Percentiles rank a stretch among this genome's conserved stretches.
These are phyloP conservation scores for Ophion obscuratus DNA, from an alignment of 2,888 invertebrate genomes.

Conservation along the genomic window DNA sequence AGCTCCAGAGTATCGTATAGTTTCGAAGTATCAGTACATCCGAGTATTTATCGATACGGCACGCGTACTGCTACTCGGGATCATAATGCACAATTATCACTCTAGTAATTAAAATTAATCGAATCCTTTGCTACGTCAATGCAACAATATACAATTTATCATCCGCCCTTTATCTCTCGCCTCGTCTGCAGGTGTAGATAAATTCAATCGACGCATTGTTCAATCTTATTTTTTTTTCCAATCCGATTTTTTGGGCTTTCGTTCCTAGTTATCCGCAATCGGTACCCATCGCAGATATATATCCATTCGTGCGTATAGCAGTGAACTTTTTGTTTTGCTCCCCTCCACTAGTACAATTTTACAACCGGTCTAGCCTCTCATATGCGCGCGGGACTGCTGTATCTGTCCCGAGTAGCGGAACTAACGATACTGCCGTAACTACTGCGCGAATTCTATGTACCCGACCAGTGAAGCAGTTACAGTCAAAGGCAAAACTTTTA, in stretches of 20 bases:
- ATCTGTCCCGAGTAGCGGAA: conserved; percentile 18
- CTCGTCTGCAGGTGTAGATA: background rate
- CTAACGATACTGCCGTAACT: conserved; percentile 39
- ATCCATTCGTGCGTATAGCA: background rate
- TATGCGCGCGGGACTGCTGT: background rate
- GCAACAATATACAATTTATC: background rate
- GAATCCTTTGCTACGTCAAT: background rate
- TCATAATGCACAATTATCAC: too few relatives aligned
- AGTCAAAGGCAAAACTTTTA: conserved; percentile 29
- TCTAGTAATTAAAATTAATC: background rate
- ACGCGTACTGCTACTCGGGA: too few relatives aligned
- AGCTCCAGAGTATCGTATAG: too few relatives aligned
- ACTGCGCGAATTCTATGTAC: conserved; percentile 27
- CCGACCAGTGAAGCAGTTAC: conserved; percentile 28
- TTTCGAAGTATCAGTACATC: too few relatives aligned
- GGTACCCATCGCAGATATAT: too few relatives aligned
- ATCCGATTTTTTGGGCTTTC: background rate
- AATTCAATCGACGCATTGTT: background rate
- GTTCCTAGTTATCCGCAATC: background rate
- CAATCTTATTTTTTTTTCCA: conserved; percentile 5
- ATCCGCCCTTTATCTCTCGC: background rate
- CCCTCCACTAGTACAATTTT: background rate
- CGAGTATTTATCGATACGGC: too few relatives aligned
- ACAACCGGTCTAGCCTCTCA: background rate
- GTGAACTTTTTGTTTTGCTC: background rate